Percentiles rank a stretch among this genome's conserved stretches.
phyloP scores from a whole-genome alignment of 2,888 invertebrate genomes.

The Caenorhabditis doughertyi region DNA sequence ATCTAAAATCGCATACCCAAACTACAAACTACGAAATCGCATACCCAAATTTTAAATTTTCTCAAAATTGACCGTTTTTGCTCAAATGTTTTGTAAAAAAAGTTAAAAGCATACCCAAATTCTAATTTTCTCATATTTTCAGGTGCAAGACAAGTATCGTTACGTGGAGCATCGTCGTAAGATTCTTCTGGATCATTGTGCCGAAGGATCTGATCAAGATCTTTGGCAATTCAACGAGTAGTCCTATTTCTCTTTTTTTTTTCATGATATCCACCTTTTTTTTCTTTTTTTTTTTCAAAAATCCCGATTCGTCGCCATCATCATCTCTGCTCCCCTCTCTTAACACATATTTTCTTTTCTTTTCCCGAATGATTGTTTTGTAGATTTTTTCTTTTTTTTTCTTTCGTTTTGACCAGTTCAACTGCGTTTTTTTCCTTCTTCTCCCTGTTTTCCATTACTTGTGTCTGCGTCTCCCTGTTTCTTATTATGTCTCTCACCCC shows the following conservation, averaged over 20 bases:
- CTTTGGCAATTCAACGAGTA: conserved; percentile 90
- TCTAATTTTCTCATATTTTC: conserved; percentile 32
- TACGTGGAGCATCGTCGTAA: conserved; percentile 98
- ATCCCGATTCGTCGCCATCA: neutral
- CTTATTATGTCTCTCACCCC: too few species aligned
- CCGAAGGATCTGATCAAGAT: conserved; percentile 98
- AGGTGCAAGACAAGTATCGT: conserved; percentile 86
- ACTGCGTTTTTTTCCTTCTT: conserved; percentile 3
- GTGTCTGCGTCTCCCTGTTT: neutral
- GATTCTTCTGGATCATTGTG: conserved; percentile 96
- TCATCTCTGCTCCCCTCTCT: neutral
- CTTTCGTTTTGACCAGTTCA: conserved; percentile 32
- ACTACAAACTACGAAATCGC: too few species aligned
- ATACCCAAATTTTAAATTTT: too few species aligned
- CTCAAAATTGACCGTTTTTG: too few species aligned
- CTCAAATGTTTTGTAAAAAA: too few species aligned
- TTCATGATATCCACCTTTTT: conserved; percentile 16
- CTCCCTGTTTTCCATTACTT: neutral
- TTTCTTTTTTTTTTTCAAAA: neutral
- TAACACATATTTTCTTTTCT: neutral
- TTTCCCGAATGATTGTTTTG: conserved; percentile 15
- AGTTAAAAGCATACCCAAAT: too few species aligned
- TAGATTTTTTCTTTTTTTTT: conserved; percentile 5
- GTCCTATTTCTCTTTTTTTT: conserved; percentile 5
- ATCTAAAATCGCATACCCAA: too few species aligned